Conservation (phyloP, 30 jellyfish, hydroid and myxozoan genomes). For the Chrysaora quinquecirrha region DNA sequence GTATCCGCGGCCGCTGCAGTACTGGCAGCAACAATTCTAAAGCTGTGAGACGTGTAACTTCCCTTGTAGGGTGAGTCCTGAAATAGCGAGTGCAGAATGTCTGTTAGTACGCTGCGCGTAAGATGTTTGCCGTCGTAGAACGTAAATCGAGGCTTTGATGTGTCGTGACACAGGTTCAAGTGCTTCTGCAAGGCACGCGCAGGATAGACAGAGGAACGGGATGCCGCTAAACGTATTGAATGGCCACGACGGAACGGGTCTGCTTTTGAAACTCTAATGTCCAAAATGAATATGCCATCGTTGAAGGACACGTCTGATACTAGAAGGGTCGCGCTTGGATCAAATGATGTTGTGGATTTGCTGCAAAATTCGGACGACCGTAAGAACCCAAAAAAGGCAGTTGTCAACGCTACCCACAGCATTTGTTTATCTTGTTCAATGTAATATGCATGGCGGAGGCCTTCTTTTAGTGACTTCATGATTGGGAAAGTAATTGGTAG, state of each 20-base stretch:
- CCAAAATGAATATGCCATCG: not conserved
- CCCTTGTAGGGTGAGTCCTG: not conserved
- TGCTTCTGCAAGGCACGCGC: conserved; percentile 8
- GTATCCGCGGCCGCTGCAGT: conserved; percentile 23
- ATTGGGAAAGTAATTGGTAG: not conserved
- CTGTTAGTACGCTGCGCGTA: not conserved
- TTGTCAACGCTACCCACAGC: not conserved
- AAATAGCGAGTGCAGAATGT: not conserved
- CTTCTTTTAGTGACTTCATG: conserved; percentile 3
- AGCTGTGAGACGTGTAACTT: conserved; percentile 15
- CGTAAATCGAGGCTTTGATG: not conserved
- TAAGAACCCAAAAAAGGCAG: conserved; percentile 13
- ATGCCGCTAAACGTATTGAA: not conserved
- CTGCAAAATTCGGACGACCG: conserved; percentile 10
- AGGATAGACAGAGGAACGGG: conserved; percentile 10
- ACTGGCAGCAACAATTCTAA: conserved; percentile 8
- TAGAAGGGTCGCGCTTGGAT: not conserved
- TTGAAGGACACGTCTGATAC: not conserved
- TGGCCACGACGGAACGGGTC: not conserved
- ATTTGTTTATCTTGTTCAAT: not conserved
- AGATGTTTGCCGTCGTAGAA: not conserved
- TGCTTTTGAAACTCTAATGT: not conserved
- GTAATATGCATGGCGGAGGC: not conserved
- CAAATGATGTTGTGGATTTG: not conserved
- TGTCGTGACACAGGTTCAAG: not conserved